These are phyloP conservation scores for Alexandromys fortis DNA, from an alignment of 2,113 vertebrate genomes.

Conservation along the genomic window DNA sequence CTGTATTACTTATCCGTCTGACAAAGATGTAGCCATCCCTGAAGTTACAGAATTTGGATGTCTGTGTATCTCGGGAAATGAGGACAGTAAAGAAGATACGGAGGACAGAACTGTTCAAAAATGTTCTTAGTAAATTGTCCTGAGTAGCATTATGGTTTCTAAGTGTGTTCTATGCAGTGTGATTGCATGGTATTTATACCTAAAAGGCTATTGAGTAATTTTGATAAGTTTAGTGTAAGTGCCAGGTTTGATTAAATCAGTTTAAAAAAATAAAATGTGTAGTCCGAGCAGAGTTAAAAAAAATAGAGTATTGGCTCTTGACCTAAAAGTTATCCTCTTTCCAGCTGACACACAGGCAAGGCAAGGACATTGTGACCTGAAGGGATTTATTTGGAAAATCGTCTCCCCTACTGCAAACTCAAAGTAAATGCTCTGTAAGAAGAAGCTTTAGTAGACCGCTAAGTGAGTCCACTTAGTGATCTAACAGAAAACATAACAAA, in stretches of 20 bases:
- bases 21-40: neutral
- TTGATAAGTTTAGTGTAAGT: neutral
- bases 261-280: neutral
- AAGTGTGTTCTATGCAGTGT: neutral
- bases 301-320: neutral
- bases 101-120: neutral
- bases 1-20: neutral
- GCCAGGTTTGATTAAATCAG: neutral
- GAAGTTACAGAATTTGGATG: neutral
- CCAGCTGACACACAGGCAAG: neutral
- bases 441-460: neutral
- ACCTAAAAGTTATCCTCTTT: neutral
- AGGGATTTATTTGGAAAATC: accelerated
- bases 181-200: neutral
- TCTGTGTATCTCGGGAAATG: accelerated
- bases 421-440: neutral
- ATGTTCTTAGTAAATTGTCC: neutral
- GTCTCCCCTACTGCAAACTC: no score
- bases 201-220: neutral
- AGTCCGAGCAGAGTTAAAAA: neutral
- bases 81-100: accelerated
- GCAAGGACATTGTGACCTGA: neutral
- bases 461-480: neutral
- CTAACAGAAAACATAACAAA: neutral
- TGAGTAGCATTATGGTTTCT: neutral